phyloP scores from a whole-genome alignment of 2,113 vertebrate genomes.

The Psittacula cyanocephala region DNA sequence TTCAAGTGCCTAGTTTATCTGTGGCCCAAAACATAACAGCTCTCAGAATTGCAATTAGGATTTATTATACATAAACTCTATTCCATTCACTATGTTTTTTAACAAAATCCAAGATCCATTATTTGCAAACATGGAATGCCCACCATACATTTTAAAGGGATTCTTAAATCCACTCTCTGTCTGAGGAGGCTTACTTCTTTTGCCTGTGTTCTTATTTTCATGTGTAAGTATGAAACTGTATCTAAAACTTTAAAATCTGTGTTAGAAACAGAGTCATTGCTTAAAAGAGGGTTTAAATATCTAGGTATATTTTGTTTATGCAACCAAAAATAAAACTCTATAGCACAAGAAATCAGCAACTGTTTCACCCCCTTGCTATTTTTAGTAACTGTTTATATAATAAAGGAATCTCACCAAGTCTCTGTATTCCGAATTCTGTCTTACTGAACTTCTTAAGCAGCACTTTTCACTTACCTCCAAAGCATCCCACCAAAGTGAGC shows the following conservation, averaged over 20 bases:
- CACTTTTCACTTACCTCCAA: neutral
- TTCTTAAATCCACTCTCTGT: neutral
- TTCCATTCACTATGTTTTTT: neutral
- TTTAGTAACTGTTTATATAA: neutral
- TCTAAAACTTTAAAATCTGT: neutral
- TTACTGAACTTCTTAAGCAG: neutral
- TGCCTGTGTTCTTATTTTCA: neutral
- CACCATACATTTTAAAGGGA: neutral
- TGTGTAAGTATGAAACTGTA: neutral
- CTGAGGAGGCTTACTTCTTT: neutral
- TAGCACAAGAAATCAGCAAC: neutral
- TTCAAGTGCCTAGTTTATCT: neutral
- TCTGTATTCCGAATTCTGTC: neutral
- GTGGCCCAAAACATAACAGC: neutral
- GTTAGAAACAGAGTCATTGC: neutral
- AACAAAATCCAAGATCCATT: neutral
- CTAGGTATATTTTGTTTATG: neutral
- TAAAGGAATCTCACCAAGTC: neutral
- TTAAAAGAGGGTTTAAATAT: neutral
- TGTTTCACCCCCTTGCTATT: fast-evolving
- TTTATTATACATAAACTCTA: neutral
- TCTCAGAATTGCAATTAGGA: neutral
- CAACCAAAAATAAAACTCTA: neutral
- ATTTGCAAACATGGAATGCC: neutral
- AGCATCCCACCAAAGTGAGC: neutral